These are phyloP conservation scores for Drosophila longiperda DNA, from an alignment of 2,888 invertebrate genomes.

Conservation along the genomic window DNA sequence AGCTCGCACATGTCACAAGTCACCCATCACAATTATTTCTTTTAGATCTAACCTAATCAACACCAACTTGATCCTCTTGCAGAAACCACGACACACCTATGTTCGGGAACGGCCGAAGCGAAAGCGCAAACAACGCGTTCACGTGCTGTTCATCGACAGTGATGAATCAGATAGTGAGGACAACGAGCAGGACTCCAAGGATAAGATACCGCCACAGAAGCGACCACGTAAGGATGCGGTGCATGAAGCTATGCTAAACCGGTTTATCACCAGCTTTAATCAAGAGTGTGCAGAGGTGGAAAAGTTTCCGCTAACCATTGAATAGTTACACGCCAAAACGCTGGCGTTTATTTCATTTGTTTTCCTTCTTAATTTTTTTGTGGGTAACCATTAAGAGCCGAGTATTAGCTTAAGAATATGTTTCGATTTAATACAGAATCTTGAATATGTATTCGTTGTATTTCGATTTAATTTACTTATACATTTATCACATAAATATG, in stretches of 20 bases:
- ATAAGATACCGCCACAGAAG: constrained; percentile 44
- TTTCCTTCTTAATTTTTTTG: neutral
- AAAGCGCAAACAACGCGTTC: constrained; percentile 72
- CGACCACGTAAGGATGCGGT: constrained; percentile 53
- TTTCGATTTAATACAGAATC: neutral
- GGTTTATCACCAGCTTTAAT: constrained; percentile 81
- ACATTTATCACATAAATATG: neutral
- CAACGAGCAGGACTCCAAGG: constrained; percentile 49
- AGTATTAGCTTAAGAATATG: constrained; percentile 23
- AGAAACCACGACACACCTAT: constrained; percentile 81
- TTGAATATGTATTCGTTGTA: neutral
- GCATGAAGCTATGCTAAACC: constrained; percentile 61
- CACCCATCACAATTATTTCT: neutral
- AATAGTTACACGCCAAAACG: constrained; percentile 50
- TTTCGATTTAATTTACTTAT: neutral
- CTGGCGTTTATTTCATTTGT: neutral
- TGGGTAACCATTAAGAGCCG: neutral
- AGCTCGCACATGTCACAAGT: constrained; percentile 53
- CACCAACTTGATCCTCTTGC: constrained; percentile 1
- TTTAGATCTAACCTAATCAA: neutral
- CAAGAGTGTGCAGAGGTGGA: constrained; percentile 82
- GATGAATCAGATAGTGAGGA: constrained; percentile 71
- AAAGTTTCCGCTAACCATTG: constrained; percentile 78
- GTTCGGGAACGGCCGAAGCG: constrained; percentile 67
- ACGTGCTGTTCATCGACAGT: constrained; percentile 72